Evolutionary conservation across 2,797 vertebrate genomes (phyloP).

Genomic region (Coregonus sp.): DNA sequence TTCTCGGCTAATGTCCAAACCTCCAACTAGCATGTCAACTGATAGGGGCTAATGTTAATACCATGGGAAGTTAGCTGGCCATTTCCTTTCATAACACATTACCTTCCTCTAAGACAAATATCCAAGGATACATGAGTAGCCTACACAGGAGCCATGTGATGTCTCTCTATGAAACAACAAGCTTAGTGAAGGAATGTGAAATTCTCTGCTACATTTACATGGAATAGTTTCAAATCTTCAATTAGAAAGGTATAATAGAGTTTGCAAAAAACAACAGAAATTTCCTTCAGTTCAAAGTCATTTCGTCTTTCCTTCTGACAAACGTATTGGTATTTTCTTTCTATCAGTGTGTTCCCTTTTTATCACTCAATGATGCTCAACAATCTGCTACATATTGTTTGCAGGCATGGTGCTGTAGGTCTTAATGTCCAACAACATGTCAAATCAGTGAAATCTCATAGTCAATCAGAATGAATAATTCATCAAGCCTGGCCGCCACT

Average conservation of each 20-base stretch:
- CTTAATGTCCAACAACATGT: not conserved
- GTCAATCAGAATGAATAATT: not conserved
- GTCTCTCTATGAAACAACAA: constrained; percentile 22
- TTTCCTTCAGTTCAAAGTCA: not conserved
- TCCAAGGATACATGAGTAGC: not conserved
- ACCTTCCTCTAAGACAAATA: constrained; percentile 7
- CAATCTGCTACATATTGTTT: not conserved
- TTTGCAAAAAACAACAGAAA: constrained; percentile 4
- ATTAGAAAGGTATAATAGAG: constrained; percentile 45
- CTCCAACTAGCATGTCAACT: constrained; percentile 12
- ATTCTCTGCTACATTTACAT: constrained; percentile 20
- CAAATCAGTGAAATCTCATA: not conserved
- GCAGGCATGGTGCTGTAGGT: not conserved
- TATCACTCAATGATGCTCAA: not conserved
- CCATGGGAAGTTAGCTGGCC: constrained; percentile 35
- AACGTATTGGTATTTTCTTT: not conserved
- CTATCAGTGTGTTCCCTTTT: constrained; percentile 8
- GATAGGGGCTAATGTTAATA: constrained; percentile 4
- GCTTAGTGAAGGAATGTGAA: not conserved
- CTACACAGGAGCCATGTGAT: not conserved
- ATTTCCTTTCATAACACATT: constrained; percentile 41
- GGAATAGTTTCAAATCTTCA: constrained; percentile 32
- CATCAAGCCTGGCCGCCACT: constrained; percentile 1
- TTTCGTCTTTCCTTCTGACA: constrained; percentile 12
- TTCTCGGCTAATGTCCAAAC: constrained; percentile 22